Percentiles rank a stretch among this genome's conserved stretches.
Evolutionary conservation across 1,140 invertebrate genomes (phyloP).

Genomic region (Drosophila funebris): DNA sequence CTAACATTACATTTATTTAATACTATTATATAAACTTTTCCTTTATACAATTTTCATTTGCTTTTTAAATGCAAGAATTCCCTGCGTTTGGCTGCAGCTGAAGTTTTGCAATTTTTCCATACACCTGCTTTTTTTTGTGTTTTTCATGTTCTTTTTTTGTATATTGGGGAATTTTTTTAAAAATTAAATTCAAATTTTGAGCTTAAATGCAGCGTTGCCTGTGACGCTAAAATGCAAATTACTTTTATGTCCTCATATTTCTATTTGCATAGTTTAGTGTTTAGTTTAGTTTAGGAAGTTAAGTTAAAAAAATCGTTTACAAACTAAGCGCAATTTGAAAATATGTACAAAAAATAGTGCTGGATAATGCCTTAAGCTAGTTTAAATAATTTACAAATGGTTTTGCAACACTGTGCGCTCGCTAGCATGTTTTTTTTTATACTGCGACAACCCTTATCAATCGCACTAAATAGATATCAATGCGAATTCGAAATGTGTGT

Average conservation of each 20-base stretch:
- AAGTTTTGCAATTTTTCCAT: conserved; percentile 63
- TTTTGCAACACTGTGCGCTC: conserved; percentile 58
- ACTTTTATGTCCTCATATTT: conserved; percentile 42
- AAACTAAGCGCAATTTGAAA: conserved; percentile 68
- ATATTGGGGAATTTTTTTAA: conserved; percentile 55
- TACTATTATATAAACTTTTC: conserved; percentile 65
- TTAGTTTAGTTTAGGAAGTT: conserved; percentile 44
- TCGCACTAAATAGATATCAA: conserved; percentile 40
- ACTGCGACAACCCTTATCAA: conserved; percentile 54
- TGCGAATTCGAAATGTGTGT: conserved; percentile 55
- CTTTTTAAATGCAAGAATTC: conserved; percentile 71
- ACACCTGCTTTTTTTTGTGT: conserved; percentile 13
- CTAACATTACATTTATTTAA: conserved; percentile 74
- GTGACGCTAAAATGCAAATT: conserved; percentile 72
- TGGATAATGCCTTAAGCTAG: conserved; percentile 69
- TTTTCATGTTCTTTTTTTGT: conserved; percentile 31
- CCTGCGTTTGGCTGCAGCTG: conserved; percentile 55
- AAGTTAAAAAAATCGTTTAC: conserved; percentile 55
- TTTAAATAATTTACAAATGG: conserved; percentile 80
- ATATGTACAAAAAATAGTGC: conserved; percentile 76
- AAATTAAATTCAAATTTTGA: conserved; percentile 80
- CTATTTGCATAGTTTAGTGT: conserved; percentile 35
- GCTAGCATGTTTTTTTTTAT: conserved; percentile 40
- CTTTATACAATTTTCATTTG: conserved; percentile 73
- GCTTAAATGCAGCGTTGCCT: conserved; percentile 75